phyloP scores from a whole-genome alignment of 1,140 invertebrate genomes.

The Drosophila bocqueti region DNA sequence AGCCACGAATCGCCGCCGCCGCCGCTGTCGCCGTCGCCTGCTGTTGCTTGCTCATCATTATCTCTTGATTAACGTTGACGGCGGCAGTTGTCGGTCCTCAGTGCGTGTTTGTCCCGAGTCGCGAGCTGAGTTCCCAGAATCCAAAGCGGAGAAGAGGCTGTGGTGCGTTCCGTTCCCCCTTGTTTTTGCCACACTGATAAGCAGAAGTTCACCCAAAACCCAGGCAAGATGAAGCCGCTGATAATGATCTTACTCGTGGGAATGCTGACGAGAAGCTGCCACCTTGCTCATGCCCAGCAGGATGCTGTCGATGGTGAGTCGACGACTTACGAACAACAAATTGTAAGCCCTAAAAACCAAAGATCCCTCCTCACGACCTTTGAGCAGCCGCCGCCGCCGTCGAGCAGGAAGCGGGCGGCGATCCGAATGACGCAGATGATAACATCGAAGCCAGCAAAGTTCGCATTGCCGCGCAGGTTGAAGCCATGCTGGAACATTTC shows the following conservation, averaged over 20 bases:
- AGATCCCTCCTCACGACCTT: constrained; percentile 37
- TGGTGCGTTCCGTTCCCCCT: constrained; percentile 15
- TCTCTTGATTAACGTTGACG: constrained; percentile 51
- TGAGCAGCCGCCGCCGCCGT: constrained; percentile 26
- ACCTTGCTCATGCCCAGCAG: constrained; percentile 34
- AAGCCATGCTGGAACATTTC: constrained; percentile 91
- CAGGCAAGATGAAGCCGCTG: constrained; percentile 55
- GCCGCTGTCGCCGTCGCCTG: constrained; percentile 7
- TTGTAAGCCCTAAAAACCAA: neutral
- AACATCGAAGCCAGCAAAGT: constrained; percentile 86
- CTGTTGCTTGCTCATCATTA: constrained; percentile 52
- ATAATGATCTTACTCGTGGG: constrained; percentile 43
- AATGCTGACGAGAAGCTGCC: constrained; percentile 32
- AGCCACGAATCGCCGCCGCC: constrained; percentile 36
- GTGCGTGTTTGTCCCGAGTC: constrained; percentile 39
- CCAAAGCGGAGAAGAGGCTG: constrained; percentile 7
- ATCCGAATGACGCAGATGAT: constrained; percentile 66
- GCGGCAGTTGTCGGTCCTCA: constrained; percentile 19
- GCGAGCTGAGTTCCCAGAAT: constrained; percentile 20
- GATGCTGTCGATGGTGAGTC: constrained; percentile 55
- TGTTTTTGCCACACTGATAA: constrained; percentile 36
- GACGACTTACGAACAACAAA: neutral
- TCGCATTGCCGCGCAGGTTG: constrained; percentile 89
- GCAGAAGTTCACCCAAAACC: constrained; percentile 18
- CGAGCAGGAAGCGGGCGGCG: constrained; percentile 32